Percentiles rank a stretch among this genome's conserved stretches.
Evolutionary conservation across 2,888 invertebrate genomes (phyloP).

Genomic region (Acholoe squamosa): DNA sequence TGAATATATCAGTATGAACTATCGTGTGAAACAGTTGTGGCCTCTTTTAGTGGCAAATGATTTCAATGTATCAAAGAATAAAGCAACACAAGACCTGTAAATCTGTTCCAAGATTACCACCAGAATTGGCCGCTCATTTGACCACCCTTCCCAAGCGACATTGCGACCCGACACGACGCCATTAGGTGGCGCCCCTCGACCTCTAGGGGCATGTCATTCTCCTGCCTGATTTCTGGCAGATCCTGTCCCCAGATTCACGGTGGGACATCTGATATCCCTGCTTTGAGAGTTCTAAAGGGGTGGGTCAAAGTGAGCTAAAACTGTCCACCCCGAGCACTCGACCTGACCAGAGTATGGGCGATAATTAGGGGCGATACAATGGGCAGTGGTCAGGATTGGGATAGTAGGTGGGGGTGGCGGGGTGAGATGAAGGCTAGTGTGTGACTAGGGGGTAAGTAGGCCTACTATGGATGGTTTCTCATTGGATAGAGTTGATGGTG

Average conservation of each 20-base stretch:
- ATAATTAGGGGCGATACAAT: neutral
- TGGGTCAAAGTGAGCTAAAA: neutral
- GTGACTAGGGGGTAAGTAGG: neutral
- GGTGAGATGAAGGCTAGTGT: neutral
- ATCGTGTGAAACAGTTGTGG: too few species aligned
- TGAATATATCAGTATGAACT: too few species aligned
- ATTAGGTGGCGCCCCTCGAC: neutral
- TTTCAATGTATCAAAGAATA: too few species aligned
- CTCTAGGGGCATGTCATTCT: neutral
- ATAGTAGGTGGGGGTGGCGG: neutral
- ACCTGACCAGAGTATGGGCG: neutral
- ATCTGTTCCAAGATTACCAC: neutral
- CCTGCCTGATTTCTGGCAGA: neutral
- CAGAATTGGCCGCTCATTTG: neutral
- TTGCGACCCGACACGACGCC: neutral
- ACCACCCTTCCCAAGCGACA: neutral
- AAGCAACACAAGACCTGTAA: too few species aligned
- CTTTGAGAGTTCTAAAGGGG: neutral
- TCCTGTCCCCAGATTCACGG: neutral
- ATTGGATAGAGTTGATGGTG: neutral
- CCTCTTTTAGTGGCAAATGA: neutral
- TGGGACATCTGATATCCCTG: neutral
- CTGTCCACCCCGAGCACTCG: constrained; percentile 14
- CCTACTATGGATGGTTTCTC: neutral
- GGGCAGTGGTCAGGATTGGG: neutral